Evolutionary conservation across 1,140 invertebrate species (phyloP).

Genomic region (Brevipalpus yothersi): DNA sequence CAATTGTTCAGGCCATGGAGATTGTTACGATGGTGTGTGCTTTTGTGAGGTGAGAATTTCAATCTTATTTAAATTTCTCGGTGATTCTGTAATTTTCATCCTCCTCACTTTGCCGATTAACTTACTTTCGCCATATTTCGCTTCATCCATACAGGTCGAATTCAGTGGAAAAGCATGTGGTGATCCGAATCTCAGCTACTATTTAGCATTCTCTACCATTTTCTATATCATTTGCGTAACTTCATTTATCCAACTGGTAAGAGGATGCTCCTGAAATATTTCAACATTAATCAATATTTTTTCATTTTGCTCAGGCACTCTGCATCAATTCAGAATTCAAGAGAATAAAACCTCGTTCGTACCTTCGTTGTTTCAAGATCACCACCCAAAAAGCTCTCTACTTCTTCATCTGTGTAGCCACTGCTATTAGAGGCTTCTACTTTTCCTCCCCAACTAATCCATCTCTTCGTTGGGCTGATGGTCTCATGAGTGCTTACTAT

Average conservation of each 20-base stretch:
- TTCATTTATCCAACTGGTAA: slow-evolving; percentile 58
- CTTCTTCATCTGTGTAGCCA: slow-evolving; percentile 61
- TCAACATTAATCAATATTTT: not conserved
- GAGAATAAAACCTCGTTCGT: slow-evolving; percentile 48
- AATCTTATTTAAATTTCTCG: not conserved
- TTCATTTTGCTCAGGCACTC: slow-evolving; percentile 13
- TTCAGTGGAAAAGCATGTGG: slow-evolving; percentile 36
- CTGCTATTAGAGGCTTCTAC: slow-evolving; percentile 57
- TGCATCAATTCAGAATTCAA: slow-evolving; percentile 37
- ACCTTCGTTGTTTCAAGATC: slow-evolving; percentile 50
- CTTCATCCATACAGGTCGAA: slow-evolving; percentile 28
- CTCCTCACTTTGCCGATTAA: not conserved
- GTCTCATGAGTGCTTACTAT: slow-evolving; percentile 67
- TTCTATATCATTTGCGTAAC: slow-evolving; percentile 62
- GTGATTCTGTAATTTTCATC: not conserved
- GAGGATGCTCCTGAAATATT: slow-evolving; percentile 30
- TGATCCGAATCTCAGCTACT: slow-evolving; percentile 35
- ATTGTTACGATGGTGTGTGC: slow-evolving; percentile 69
- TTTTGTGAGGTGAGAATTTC: slow-evolving; percentile 48
- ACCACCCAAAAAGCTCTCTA: slow-evolving; percentile 79
- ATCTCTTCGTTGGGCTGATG: slow-evolving; percentile 53
- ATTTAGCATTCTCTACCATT: slow-evolving; percentile 43
- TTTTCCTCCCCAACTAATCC: slow-evolving; percentile 57
- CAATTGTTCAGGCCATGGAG: slow-evolving; percentile 63
- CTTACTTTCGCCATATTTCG: not conserved